phyloP scores from a whole-genome alignment of 1,140 invertebrate genomes.

The Sinella curviseta region DNA sequence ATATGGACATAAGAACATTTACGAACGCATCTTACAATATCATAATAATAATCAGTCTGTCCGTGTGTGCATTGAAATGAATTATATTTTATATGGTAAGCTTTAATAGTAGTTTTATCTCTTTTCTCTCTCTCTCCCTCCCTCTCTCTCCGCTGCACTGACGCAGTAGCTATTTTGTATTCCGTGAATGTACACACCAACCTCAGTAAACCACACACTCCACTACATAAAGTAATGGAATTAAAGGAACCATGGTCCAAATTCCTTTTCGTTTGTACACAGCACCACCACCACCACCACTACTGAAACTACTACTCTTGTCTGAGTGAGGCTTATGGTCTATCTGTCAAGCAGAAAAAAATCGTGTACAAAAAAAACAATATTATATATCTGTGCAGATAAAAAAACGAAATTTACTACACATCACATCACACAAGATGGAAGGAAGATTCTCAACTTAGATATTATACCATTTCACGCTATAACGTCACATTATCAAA shows the following conservation, averaged over 20 bases:
- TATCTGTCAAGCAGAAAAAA: not conserved
- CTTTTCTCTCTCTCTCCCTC: too few species aligned
- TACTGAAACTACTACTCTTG: too few species aligned
- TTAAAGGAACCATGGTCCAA: not conserved
- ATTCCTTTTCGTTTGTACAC: not conserved
- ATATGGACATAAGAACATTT: constrained; percentile 4
- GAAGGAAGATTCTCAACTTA: not conserved
- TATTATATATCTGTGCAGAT: too few species aligned
- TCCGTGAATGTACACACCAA: too few species aligned
- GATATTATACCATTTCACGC: not conserved
- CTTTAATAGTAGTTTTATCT: too few species aligned
- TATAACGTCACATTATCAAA: constrained; percentile 9
- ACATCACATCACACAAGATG: too few species aligned
- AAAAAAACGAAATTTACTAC: too few species aligned
- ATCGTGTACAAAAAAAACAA: not conserved
- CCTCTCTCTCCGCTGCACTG: too few species aligned
- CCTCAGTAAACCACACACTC: not conserved
- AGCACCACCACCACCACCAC: too few species aligned
- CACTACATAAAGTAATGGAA: not conserved
- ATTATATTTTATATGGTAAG: not conserved
- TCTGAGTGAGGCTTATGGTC: not conserved
- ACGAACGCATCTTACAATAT: not conserved
- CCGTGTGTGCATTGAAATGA: not conserved
- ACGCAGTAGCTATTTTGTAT: too few species aligned
- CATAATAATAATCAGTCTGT: not conserved